A percentile compares a stretch with the other conserved stretches of the same genome.
phyloP scores from a whole-genome alignment of 2,797 vertebrate genomes.

The Takifugu ocellatus region DNA sequence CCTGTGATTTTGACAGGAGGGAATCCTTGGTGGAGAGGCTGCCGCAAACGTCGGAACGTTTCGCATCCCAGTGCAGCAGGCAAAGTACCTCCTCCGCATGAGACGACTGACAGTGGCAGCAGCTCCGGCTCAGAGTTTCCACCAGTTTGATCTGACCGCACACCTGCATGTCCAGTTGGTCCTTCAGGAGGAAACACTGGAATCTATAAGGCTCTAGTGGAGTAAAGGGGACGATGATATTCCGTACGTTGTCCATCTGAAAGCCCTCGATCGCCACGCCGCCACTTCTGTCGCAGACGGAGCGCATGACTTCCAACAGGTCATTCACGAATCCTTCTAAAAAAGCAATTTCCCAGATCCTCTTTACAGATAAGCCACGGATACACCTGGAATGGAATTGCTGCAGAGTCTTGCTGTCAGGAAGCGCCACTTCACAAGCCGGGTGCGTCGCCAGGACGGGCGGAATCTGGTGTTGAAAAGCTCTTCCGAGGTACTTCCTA shows the following conservation, averaged over 20 bases:
- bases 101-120: slow-evolving; percentile 82
- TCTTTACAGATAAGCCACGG: slow-evolving; percentile 62
- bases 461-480: slow-evolving; percentile 59
- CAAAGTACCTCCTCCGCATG: slow-evolving; percentile 83
- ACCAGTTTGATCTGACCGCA: slow-evolving; percentile 82
- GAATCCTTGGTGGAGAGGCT: slow-evolving; percentile 75
- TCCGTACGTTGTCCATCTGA: slow-evolving; percentile 74
- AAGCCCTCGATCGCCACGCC: slow-evolving; percentile 83
- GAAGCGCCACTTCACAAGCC: slow-evolving; percentile 65
- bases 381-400: slow-evolving; percentile 81
- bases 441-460: slow-evolving; percentile 46
- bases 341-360: slow-evolving; percentile 78
- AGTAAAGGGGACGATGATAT: slow-evolving; percentile 81
- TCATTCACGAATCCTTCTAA: slow-evolving; percentile 89
- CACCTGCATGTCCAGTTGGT: slow-evolving; percentile 66
- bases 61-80: slow-evolving; percentile 78
- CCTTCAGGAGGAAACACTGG: slow-evolving; percentile 69
- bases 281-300: slow-evolving; percentile 65
- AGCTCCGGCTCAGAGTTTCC: slow-evolving; percentile 47
- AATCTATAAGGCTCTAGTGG: slow-evolving; percentile 80
- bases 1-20: slow-evolving; percentile 78
- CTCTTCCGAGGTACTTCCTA: slow-evolving; percentile 73
- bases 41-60: slow-evolving; percentile 44
- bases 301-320: slow-evolving; percentile 80
- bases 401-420: slow-evolving; percentile 67